phyloP scores from a whole-genome alignment of 2,113 vertebrate genomes.

The Onychostruthus taczanowskii region DNA sequence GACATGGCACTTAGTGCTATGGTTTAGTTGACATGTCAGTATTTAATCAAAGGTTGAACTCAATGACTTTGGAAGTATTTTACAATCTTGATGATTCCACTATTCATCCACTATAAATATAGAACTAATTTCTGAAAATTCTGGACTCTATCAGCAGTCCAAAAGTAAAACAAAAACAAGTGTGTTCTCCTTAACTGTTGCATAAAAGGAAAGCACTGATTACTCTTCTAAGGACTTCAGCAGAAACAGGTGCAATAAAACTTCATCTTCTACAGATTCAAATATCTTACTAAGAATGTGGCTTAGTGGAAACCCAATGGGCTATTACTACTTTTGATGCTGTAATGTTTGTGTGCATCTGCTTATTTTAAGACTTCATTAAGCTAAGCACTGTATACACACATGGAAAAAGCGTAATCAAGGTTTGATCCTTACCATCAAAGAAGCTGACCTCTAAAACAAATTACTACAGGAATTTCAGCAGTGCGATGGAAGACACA shows the following conservation, averaged over 20 bases:
- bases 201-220: neutral
- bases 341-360: neutral
- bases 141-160: neutral
- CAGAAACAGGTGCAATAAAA: neutral
- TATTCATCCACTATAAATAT: neutral
- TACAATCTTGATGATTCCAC: neutral
- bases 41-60: neutral
- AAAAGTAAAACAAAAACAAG: neutral
- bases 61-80: neutral
- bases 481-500: neutral
- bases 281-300: neutral
- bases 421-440: neutral
- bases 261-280: neutral
- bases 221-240: neutral
- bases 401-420: neutral
- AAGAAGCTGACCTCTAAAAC: neutral
- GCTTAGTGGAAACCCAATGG: neutral
- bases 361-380: neutral
- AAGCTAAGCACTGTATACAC: neutral
- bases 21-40: neutral
- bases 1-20: accelerated
- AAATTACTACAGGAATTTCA: neutral
- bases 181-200: neutral
- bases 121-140: neutral
- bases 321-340: neutral